phyloP scores from a whole-genome alignment of 1,140 invertebrate genomes.

The Meloidogyne hapla region DNA sequence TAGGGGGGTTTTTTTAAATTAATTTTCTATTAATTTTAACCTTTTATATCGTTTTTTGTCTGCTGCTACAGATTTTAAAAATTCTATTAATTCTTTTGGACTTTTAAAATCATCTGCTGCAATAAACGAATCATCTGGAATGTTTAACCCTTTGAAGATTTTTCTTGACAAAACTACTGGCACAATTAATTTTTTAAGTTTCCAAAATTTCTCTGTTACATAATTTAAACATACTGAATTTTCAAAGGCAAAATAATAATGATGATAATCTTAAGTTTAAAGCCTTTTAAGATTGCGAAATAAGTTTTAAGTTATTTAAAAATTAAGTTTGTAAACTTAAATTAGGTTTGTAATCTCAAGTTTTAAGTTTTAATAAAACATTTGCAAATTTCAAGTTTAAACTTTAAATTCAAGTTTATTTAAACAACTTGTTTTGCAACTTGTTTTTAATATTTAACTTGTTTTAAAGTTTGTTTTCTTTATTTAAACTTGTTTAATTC shows the following conservation, averaged over 20 bases:
- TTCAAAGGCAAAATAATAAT: slow-evolving; percentile 76
- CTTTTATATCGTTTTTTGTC: background rate
- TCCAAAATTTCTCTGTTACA: slow-evolving; percentile 54
- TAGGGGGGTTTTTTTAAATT: background rate
- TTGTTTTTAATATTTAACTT: background rate
- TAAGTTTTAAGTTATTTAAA: background rate
- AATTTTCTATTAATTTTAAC: background rate
- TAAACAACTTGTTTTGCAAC: too few species aligned
- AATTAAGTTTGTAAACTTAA: background rate
- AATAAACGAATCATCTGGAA: slow-evolving; percentile 32
- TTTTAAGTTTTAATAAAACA: too few species aligned
- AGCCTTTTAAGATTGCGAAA: too few species aligned
- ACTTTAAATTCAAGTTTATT: too few species aligned
- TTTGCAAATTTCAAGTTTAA: too few species aligned
- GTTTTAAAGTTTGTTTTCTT: too few species aligned
- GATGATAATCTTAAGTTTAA: slow-evolving; percentile 67
- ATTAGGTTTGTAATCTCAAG: background rate
- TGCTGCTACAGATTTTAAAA: background rate
- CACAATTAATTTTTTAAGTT: slow-evolving; percentile 26
- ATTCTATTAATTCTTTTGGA: slow-evolving; percentile 17
- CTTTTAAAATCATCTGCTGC: slow-evolving; percentile 34
- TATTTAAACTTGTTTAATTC: too few species aligned
- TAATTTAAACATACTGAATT: slow-evolving; percentile 66
- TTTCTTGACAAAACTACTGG: slow-evolving; percentile 30
- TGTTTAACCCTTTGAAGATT: slow-evolving; percentile 14